These are phyloP conservation scores for Drosophila quinaria DNA, from an alignment of 2,888 invertebrate species.

Conservation along the genomic window DNA sequence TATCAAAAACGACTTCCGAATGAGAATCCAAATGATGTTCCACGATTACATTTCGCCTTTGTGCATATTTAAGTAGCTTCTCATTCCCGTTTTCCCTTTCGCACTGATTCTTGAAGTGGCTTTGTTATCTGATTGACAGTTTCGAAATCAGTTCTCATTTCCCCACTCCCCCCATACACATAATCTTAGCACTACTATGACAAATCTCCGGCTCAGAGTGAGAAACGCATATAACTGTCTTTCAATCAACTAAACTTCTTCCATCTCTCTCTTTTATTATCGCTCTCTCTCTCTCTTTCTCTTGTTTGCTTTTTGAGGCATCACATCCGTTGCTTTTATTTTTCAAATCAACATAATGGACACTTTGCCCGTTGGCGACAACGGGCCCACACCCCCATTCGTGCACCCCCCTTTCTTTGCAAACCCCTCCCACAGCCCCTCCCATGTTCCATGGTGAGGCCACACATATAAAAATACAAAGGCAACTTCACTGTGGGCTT, in stretches of 20 bases:
- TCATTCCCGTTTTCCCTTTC: not conserved
- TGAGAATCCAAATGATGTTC: not conserved
- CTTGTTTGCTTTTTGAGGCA: slow-evolving; percentile 54
- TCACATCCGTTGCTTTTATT: slow-evolving; percentile 71
- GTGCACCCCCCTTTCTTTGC: not conserved
- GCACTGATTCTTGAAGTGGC: slow-evolving; percentile 18
- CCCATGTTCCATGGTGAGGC: slow-evolving; percentile 17
- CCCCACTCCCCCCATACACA: not conserved
- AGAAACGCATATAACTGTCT: slow-evolving; percentile 62
- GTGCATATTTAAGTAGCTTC: slow-evolving; percentile 32
- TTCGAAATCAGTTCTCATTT: slow-evolving; percentile 43
- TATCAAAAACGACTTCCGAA: not conserved
- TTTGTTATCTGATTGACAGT: slow-evolving; percentile 60
- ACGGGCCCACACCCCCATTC: not conserved
- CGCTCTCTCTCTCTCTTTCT: not conserved
- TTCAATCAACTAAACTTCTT: slow-evolving; percentile 74
- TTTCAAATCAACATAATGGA: slow-evolving; percentile 82
- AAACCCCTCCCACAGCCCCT: not conserved
- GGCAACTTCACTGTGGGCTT: slow-evolving; percentile 71
- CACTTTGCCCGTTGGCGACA: slow-evolving; percentile 75
- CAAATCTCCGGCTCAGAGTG: slow-evolving; percentile 42
- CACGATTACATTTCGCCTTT: slow-evolving; percentile 14
- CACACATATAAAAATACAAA: slow-evolving; percentile 70
- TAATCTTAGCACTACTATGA: slow-evolving; percentile 38
- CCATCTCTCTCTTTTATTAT: not conserved